Evolutionary conservation across 2,113 vertebrate genomes (phyloP).

Genomic region (Peromyscus leucopus): DNA sequence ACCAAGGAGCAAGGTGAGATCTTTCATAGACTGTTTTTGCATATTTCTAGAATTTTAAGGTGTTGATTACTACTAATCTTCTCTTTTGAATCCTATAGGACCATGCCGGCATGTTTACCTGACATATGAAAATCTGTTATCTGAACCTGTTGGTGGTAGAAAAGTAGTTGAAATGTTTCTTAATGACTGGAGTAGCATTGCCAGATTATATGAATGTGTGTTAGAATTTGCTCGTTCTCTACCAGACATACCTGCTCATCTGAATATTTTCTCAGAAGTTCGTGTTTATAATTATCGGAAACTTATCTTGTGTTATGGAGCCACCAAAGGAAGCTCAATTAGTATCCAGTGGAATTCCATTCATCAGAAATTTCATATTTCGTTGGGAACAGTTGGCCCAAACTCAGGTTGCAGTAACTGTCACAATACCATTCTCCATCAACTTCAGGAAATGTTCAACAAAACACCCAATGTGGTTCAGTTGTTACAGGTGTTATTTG

Average conservation of each 20-base stretch:
- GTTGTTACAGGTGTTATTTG: conserved; percentile 97
- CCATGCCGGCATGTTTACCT: conserved; percentile 96
- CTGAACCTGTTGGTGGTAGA: conserved; percentile 97
- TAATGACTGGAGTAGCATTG: conserved; percentile 98
- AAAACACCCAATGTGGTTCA: conserved; percentile 97
- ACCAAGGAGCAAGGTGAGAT: conserved; percentile 96
- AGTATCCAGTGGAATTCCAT: conserved; percentile 99
- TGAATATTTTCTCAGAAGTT: conserved; percentile 97
- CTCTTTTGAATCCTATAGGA: conserved; percentile 86
- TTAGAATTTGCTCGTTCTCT: conserved; percentile 95
- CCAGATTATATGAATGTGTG: conserved; percentile 97
- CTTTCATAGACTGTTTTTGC: conserved; percentile 46
- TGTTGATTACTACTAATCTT: conserved; percentile 44
- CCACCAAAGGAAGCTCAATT: conserved; percentile 98
- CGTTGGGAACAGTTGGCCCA: conserved; percentile 97
- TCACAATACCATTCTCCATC: conserved; percentile 99
- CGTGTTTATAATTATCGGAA: conserved; percentile 98
- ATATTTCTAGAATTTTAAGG: not conserved
- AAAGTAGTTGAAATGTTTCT: conserved; percentile 99
- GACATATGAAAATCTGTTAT: conserved; percentile 97
- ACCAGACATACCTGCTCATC: conserved; percentile 95
- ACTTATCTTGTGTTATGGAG: conserved; percentile 97
- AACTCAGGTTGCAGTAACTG: conserved; percentile 99
- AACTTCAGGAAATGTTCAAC: conserved; percentile 99
- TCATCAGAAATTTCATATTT: conserved; percentile 96